Conservation (phyloP, 2,113 vertebrate species). For the Brevimyrus niger region DNA sequence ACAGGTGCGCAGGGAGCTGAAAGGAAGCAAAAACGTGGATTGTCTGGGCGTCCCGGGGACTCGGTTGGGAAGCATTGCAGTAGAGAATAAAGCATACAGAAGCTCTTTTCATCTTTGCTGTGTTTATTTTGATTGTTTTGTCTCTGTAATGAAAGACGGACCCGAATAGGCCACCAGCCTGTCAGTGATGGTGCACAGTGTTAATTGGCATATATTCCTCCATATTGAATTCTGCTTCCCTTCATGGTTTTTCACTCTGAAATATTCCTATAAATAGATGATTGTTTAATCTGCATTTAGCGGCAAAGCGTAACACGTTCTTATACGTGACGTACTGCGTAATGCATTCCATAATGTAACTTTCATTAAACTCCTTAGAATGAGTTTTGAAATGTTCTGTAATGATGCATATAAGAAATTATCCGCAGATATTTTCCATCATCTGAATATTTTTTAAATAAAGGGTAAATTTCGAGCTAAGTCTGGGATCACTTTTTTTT, state of each 20-base stretch:
- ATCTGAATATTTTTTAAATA: background rate
- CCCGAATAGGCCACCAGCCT: background rate
- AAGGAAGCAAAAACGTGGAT: too few relatives aligned
- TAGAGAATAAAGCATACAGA: too few relatives aligned
- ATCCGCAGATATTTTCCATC: background rate
- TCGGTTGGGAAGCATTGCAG: too few relatives aligned
- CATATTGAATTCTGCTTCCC: background rate
- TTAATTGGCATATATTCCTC: background rate
- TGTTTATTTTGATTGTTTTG: background rate
- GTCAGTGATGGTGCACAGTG: background rate
- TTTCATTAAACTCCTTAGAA: background rate
- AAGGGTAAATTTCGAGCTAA: background rate
- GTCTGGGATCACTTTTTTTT: background rate
- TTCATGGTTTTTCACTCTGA: background rate
- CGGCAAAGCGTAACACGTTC: background rate
- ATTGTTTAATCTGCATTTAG: background rate
- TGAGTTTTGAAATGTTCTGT: background rate
- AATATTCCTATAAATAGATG: background rate
- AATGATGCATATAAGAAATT: background rate
- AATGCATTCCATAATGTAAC: background rate
- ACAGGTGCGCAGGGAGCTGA: too few relatives aligned
- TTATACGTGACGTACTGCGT: background rate
- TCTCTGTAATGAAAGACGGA: background rate
- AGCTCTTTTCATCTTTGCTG: too few relatives aligned
- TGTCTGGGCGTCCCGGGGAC: too few relatives aligned